These are phyloP conservation scores for Lissocephala sabroskyi DNA, from an alignment of 2,888 invertebrate genomes.

Conservation along the genomic window DNA sequence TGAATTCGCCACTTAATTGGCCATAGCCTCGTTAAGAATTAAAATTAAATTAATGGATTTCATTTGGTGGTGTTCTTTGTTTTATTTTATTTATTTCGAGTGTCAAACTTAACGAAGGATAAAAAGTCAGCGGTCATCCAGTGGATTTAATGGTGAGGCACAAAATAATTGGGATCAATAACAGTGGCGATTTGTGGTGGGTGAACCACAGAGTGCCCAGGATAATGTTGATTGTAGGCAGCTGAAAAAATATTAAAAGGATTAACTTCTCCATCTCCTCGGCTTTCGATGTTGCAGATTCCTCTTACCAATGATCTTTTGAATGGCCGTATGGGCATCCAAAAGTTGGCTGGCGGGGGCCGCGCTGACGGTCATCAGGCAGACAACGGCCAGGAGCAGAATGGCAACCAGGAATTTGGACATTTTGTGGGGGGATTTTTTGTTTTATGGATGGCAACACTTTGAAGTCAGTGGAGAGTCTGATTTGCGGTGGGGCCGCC, in stretches of 20 bases:
- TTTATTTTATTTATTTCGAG: slow-evolving; percentile 8
- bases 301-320: slow-evolving; percentile 48
- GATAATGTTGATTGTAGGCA: slow-evolving; percentile 41
- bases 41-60: background rate
- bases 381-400: slow-evolving; percentile 28
- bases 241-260: slow-evolving; percentile 18
- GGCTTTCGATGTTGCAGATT: background rate
- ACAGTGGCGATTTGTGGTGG: slow-evolving; percentile 41
- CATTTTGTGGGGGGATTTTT: slow-evolving; percentile 23
- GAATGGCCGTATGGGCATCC: slow-evolving; percentile 45
- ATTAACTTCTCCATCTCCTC: background rate
- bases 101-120: slow-evolving; percentile 4
- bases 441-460: slow-evolving; percentile 11
- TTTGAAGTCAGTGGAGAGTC: slow-evolving; percentile 26
- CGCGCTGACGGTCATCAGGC: slow-evolving; percentile 33
- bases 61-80: background rate
- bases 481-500: slow-evolving; percentile 29
- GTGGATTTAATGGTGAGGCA: slow-evolving; percentile 17
- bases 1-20: too few relatives aligned
- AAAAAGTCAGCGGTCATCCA: background rate
- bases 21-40: too few relatives aligned
- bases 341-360: slow-evolving; percentile 33
- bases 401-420: slow-evolving; percentile 34
- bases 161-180: slow-evolving; percentile 48
- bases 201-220: slow-evolving; percentile 39